Evolutionary conservation across 2,113 vertebrate species (phyloP).

Genomic region (Cyrtonyx montezumae): DNA sequence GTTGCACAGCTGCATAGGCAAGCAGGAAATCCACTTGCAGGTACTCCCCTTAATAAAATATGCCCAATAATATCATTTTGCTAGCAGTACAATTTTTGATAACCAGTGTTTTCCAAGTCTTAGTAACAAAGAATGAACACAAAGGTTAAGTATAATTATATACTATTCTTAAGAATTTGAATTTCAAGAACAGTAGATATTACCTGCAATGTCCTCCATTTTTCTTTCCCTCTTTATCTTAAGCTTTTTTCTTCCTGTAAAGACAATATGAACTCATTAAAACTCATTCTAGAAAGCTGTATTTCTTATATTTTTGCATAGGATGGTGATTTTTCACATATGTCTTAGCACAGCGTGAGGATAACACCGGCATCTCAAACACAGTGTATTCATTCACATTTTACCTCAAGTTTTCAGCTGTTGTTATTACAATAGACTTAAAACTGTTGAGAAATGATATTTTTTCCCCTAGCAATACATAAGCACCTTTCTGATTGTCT

Average conservation of each 20-base stretch:
- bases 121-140: background rate
- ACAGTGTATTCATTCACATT: background rate
- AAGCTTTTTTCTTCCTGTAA: background rate
- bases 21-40: slow-evolving; percentile 38
- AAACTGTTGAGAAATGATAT: background rate
- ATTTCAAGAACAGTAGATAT: background rate
- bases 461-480: background rate
- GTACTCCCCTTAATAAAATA: background rate
- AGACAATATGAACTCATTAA: background rate
- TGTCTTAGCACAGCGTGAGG: background rate
- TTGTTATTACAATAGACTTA: background rate
- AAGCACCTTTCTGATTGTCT: background rate
- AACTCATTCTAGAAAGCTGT: background rate
- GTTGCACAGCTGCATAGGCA: background rate
- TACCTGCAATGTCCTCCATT: background rate
- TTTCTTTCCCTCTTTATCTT: background rate
- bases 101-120: background rate
- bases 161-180: background rate
- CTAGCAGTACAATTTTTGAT: background rate
- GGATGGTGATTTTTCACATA: background rate
- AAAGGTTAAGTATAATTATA: background rate
- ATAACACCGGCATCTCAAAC: background rate
- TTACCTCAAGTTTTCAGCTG: background rate
- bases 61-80: background rate
- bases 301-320: background rate